Base-by-base conservation (phyloP, 2,888 invertebrate genomes). In the Anodontia alba region DNA sequence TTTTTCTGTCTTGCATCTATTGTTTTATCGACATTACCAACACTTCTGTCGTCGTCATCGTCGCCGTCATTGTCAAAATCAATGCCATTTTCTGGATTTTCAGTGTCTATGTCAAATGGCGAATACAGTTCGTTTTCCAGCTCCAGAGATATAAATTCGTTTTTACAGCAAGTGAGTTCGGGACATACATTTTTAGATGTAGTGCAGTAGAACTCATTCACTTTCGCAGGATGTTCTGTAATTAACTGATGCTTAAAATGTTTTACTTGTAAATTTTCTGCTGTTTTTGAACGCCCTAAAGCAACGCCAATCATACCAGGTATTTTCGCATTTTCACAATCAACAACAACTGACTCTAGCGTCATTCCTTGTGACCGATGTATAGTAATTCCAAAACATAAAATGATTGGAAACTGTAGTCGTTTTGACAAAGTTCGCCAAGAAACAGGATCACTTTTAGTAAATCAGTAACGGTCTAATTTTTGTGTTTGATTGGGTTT, bases 301-400 rank as follows among this genome's bases (percentile, higher is more conserved):
- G 81, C 81, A 15, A 78, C 75, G 10, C 75, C 81, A 62, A 80
- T 69, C 23, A 78, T 78, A 0, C 81, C 81, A 26, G 73, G 72
- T 15, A 17, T 42, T 31, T 36, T 54, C 2, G 74, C 71, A 72
- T 71, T n/a, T 26, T 69, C 68, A 33, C 81, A 81, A 43, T 75
- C 75, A 26, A 77, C 42, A 31, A 68, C 74, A 43, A 80, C 71
- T 29, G 54, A 42, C 38, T 76, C 67, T 33, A 76, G 31, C 23
- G 67, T 76, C 79, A 73, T 71, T n/a, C 77, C 79, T 67, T 80
- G 79, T 3, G 76, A 69, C 42, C 80, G 76, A 33, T 76, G 80
- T 31, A 70, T 68, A 7, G 79, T 82, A 1, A 79, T 17, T 31
- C 49, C 76, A 70, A 68, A 79, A n/a, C 76, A 57, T 17, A 80